Base-by-base conservation (phyloP, 2,113 vertebrate species). In the Neofelis nebulosa region DNA sequence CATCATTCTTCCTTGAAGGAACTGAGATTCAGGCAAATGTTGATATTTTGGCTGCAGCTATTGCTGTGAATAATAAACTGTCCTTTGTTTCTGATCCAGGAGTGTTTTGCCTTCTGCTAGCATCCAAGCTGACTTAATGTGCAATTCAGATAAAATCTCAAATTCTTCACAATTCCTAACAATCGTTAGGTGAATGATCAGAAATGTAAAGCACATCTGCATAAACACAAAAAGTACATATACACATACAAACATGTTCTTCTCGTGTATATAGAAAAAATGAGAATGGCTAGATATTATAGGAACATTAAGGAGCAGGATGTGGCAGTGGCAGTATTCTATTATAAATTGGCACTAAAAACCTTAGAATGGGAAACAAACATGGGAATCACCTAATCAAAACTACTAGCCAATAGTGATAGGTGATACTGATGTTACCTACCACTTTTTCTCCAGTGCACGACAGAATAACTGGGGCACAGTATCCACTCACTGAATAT, bases 91-190 rank as follows among this genome's bases (percentile, higher is more conserved):
- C 57, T 74, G 31, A 82, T 91, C 14, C 45, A 79, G 31, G 45
- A n/a, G 8, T 61, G 15, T 52, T 95, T 97, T 89, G 25, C 29
- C 29, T 96, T 76, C 66, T 92, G 12, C 25, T 82, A 85, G n/a
- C 87, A 65, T 83, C 21, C 36, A 74, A 55, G 36, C 25, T 78
- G 61, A 84, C 21, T 57, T 87, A 80, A 38, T 33, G 76, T 91
- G 21, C n/a, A 65, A 78, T 7, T 13, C 78, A 63, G n/a, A 79
- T 81, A 95, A 63, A 73, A 61, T 50, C 50, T 69, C 80, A 94
- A 25, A 36, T 73, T 71, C 25, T 86, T 92, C 45, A 48, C 11
- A 85, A 65, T 84, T 61, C 19, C 33, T 93, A 31, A 86, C 33
- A 85, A 50, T 71, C 14, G 68, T 68, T 84, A 84, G 33, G n/a